Conservation (phyloP, 2,888 invertebrate species). For the Hypomecis punctinalis region DNA sequence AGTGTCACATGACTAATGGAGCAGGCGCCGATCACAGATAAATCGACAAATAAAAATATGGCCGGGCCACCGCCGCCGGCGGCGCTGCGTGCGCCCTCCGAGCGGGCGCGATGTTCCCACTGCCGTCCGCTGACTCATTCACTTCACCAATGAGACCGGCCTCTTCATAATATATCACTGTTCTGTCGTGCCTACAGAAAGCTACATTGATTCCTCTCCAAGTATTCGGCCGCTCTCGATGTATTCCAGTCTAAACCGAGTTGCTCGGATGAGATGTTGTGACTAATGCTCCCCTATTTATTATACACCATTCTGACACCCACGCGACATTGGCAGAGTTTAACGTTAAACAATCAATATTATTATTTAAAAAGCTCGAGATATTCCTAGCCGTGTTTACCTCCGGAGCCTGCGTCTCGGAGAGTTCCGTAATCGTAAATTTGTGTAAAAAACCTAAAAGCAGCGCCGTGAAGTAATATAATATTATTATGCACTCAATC, state of each 20-base stretch:
- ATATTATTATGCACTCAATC: constrained; percentile 49
- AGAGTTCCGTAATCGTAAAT: constrained; percentile 23
- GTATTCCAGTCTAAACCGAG: constrained; percentile 26
- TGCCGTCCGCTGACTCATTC: constrained; percentile 37
- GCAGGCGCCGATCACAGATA: constrained; percentile 83
- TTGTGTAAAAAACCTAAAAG: constrained; percentile 29
- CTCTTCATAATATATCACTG: constrained; percentile 37
- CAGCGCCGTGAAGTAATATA: constrained; percentile 31
- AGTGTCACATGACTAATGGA: constrained; percentile 85
- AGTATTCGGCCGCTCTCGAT: constrained; percentile 26
- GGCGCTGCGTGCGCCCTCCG: constrained; percentile 42
- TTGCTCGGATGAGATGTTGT: constrained; percentile 31
- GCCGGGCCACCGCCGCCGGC: constrained; percentile 59
- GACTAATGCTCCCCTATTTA: constrained; percentile 36
- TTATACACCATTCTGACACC: constrained; percentile 30
- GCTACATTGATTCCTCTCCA: constrained; percentile 26
- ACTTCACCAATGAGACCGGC: constrained; percentile 36
- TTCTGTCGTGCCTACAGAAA: constrained; percentile 27
- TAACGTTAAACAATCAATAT: constrained; percentile 30
- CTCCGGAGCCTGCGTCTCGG: constrained; percentile 13
- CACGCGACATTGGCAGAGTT: constrained; percentile 28
- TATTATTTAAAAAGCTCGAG: constrained; percentile 22
- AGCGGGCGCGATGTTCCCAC: constrained; percentile 42
- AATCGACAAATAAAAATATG: constrained; percentile 78
- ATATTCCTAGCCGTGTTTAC: constrained; percentile 18